phyloP scores from a whole-genome alignment of 2,113 vertebrate species.

The Bos indicus region DNA sequence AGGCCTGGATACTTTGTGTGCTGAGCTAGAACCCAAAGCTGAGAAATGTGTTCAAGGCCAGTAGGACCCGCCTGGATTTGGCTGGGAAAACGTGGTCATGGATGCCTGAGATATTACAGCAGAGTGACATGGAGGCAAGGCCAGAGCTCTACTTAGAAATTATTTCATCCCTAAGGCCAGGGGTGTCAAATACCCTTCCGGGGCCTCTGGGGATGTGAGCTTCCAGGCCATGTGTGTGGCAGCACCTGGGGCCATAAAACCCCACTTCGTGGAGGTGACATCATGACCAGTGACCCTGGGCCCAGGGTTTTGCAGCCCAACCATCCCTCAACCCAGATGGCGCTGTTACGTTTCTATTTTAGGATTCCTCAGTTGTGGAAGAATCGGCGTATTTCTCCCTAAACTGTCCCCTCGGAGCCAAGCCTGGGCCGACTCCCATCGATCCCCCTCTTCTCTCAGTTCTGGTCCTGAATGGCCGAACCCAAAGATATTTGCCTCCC shows the following conservation, averaged over 20 bases:
- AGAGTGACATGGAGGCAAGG: background rate
- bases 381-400: background rate
- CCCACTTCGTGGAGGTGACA: background rate
- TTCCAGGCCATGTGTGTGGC: background rate
- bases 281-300: accelerated
- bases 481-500: constrained; percentile 17
- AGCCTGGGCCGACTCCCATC: background rate
- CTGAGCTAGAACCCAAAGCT: background rate
- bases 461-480: constrained; percentile 51
- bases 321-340: background rate
- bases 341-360: background rate
- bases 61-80: background rate
- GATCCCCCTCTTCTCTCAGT: background rate
- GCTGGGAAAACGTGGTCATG: background rate
- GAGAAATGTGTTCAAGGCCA: background rate
- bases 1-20: background rate
- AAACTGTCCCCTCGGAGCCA: background rate
- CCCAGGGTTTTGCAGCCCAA: background rate
- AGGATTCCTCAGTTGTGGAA: background rate
- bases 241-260: background rate
- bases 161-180: background rate
- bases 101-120: background rate
- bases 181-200: background rate
- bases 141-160: background rate
- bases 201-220: background rate